Evolutionary conservation across 1,140 invertebrate genomes (phyloP).

Genomic region (Anastrepha ludens): DNA sequence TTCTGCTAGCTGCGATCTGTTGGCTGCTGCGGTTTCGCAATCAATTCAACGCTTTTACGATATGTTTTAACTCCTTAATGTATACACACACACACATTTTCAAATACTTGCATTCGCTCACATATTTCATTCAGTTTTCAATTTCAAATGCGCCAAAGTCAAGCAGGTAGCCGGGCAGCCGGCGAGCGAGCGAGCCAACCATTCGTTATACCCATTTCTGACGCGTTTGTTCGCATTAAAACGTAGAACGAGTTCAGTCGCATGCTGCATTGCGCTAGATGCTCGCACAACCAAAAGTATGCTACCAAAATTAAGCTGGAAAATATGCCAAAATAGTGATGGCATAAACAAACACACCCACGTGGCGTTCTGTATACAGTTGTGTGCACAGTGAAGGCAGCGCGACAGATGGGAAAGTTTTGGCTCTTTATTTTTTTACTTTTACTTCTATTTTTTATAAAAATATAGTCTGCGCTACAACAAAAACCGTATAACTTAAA

Average conservation of each 20-base stretch:
- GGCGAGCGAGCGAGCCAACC: neutral
- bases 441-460: no score
- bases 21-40: neutral
- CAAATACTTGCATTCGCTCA: neutral
- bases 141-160: conserved; percentile 31
- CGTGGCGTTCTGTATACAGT: no score
- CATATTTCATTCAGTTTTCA: conserved; percentile 37
- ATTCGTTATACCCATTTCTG: no score
- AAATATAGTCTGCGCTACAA: no score
- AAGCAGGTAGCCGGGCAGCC: neutral
- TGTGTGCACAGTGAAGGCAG: no score
- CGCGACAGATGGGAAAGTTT: no score
- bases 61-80: neutral
- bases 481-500: no score
- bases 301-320: conserved; percentile 35
- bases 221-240: neutral
- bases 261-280: conserved; percentile 25
- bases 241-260: neutral
- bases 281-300: conserved; percentile 29
- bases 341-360: neutral
- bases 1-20: neutral
- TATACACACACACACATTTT: neutral
- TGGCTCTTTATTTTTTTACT: no score
- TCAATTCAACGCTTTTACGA: neutral
- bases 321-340: neutral